These are phyloP conservation scores for Drosophila trapezifrons DNA, from an alignment of 1,140 invertebrate genomes.

Conservation along the genomic window DNA sequence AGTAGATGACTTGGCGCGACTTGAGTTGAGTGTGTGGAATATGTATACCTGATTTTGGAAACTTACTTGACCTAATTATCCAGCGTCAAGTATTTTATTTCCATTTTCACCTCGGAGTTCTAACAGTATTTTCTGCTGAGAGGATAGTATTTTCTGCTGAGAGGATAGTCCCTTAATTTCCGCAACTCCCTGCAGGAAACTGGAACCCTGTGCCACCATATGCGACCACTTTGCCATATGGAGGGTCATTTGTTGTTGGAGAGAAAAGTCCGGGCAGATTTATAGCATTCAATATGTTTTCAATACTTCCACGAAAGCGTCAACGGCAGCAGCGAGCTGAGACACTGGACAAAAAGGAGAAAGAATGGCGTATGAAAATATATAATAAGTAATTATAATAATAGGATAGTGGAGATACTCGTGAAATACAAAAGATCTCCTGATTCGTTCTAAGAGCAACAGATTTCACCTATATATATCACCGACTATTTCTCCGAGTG, in stretches of 20 bases:
- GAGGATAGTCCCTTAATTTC: background rate
- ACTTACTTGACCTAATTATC: conserved; percentile 2
- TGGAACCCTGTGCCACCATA: background rate
- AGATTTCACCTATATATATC: too few relatives aligned
- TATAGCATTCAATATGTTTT: conserved; percentile 65
- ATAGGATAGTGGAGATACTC: too few relatives aligned
- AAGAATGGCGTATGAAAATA: background rate
- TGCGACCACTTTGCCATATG: conserved; percentile 34
- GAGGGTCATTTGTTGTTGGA: conserved; percentile 47
- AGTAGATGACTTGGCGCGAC: conserved; percentile 6
- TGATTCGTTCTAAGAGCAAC: too few relatives aligned
- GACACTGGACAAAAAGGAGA: conserved; percentile 1
- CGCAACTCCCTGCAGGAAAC: background rate
- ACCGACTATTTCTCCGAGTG: conserved; percentile 12
- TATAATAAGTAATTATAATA: background rate
- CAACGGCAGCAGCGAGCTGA: conserved; percentile 35
- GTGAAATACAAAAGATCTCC: too few relatives aligned
- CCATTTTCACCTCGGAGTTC: background rate
- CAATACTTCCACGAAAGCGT: conserved; percentile 63
- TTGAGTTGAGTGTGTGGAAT: background rate
- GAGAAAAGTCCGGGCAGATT: conserved; percentile 38
- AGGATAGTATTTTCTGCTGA: too few relatives aligned
- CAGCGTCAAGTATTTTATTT: background rate
- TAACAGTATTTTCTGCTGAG: too few relatives aligned
- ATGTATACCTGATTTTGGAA: background rate